Evolutionary conservation across 2,888 invertebrate genomes (phyloP), one percentile per base, ranked within the genome.

Genomic region (Ceraclea dissimilis): DNA sequence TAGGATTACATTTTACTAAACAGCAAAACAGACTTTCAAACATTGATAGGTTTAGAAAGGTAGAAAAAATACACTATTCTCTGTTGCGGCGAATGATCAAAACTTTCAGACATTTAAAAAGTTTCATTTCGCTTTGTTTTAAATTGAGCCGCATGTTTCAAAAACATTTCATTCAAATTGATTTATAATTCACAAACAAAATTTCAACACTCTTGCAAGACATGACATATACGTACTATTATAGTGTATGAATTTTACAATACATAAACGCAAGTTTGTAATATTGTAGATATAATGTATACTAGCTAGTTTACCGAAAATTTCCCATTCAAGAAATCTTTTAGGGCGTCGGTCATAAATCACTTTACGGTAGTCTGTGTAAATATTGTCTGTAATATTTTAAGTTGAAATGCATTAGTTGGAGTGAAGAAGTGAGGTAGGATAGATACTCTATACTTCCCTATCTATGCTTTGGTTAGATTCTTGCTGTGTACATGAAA

Each of bases 301-400:
- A 16, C 16, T 39, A 8, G 39, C n/a, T 16, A 39, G 39, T 16
- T 39, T 16, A 39, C 39, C 39, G 39, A 39, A 39, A 39, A 39
- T 39, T 13, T 39, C 39, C 39, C 39, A 39, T 39, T 39, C 39
- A 39, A 39, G 39, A 39, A 39, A 39, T 39, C 39, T 39, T 39
- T 39, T 39, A 39, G 39, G 39, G 39, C 13, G n/a, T 16, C 39
- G 39, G 39, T 16, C 39, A 39, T 39, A 39, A 39, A 39, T 39
- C 39, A 39, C 13, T 39, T 16, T 16, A 39, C 39, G 39, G 39
- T 50, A 55, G 57, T 46, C 58, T 54, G 58, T 58, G 55, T 52
- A 57, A 58, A 61, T 59, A 57, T 61, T 57, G 57, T 54, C 54
- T 54, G 51, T 56, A 58, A 58, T 60, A 56, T 39, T 39, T 39